Evolutionary conservation across 2,888 invertebrate genomes (phyloP), one percentile per base, ranked within the genome.

Genomic region (Orgyia antiqua): DNA sequence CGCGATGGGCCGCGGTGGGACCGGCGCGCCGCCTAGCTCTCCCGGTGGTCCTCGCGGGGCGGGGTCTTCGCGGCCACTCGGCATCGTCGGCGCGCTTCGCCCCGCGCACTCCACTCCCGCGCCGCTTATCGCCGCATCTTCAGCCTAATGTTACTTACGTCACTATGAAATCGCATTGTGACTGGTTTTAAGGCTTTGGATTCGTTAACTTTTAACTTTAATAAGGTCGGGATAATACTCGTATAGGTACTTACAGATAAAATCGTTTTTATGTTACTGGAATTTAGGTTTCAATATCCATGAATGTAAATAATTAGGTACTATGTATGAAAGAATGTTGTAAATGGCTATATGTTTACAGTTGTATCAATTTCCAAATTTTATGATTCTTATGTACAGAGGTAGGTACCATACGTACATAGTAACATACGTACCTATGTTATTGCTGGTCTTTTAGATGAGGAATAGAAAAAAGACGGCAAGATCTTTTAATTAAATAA

Each of bases 31-130:
- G 83, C 83, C 83, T 80, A 71, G 80, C 87, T 76, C 73, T 79
- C 80, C 84, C 86, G 87, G 87, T 87, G 87, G 87, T 87, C 87
- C 73, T 57, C 72, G 72, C 78, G 79, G 83, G 82, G 84, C 75
- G 79, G 83, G 73, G 82, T 79, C 82, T 68, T 52, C 58, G 72
- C 75, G 78, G 79, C 83, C 80, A 80, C 70, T 77, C 79, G 8
- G n/a, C 71, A 69, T 67, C 60, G 68, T 68, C 68, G 63, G 66
- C 65, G 66, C 70, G 58, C 71, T 45, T 60, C 51, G 53, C 63
- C 56, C 64, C 60, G 59, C 58, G 51, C 61, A 42, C 57, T 56
- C 51, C 48, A 49, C 29, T 4, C 29, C 58, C 61, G 64, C 64
- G 45, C 58, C 65, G 59, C 78, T 80, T 82, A 83, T 83, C 82